phyloP scores from a whole-genome alignment of 2,113 vertebrate species.

The Festucalex cinctus region DNA sequence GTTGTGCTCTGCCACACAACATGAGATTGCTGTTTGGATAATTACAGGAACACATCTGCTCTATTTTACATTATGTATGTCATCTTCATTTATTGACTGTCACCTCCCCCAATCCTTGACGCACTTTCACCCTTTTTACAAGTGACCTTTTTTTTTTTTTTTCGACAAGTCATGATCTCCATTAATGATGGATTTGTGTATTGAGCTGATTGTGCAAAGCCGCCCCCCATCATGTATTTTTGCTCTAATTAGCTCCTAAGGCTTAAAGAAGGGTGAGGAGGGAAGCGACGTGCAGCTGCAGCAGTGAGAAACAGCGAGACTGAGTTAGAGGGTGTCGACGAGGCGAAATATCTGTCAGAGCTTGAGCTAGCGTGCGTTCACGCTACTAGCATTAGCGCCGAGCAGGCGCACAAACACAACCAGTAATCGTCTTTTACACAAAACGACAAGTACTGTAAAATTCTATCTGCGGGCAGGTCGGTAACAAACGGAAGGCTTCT shows the following conservation, averaged over 20 bases:
- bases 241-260: conserved; percentile 38
- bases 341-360: conserved; percentile 37
- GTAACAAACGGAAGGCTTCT: conserved; percentile 11
- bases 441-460: conserved; percentile 11
- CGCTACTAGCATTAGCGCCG: conserved; percentile 2
- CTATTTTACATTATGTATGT: conserved; percentile 67
- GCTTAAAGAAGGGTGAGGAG: conserved; percentile 7
- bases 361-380: conserved; percentile 23
- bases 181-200: conserved; percentile 42
- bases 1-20: conserved; percentile 60
- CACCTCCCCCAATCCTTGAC: conserved; percentile 1
- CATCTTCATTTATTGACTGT: conserved; percentile 59
- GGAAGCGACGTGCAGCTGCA: conserved; percentile 11
- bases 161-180: conserved; percentile 37
- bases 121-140: conserved; percentile 18
- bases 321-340: conserved; percentile 35
- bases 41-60: conserved; percentile 65
- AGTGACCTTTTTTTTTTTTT: conserved; percentile 32
- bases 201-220: conserved; percentile 38
- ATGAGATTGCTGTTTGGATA: conserved; percentile 54
- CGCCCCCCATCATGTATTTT: conserved; percentile 28
- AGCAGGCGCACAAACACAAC: conserved; percentile 15
- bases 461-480: conserved; percentile 11
- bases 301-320: conserved; percentile 27
- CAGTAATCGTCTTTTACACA: conserved; percentile 5